Base-by-base conservation (phyloP, 2,113 vertebrate genomes). In the Centropus unirufus region DNA sequence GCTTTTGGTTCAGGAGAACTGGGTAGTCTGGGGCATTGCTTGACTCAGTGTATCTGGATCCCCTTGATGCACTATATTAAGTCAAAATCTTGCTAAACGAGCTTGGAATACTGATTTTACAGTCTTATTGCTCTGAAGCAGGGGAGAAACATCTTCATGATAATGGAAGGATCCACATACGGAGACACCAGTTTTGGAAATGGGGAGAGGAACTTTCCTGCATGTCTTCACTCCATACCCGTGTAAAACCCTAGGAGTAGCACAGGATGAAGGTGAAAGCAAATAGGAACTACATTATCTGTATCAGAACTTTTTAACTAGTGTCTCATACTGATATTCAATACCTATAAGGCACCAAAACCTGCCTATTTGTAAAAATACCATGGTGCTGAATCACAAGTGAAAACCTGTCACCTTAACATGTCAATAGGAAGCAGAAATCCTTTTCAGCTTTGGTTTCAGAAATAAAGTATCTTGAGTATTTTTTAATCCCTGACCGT, bases 121-220 rank as follows among this genome's bases (percentile, higher is more conserved):
- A 40, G 54, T 51, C 52, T 63, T 68, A 52, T 8, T 73, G 34
- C 26, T 79, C 47, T 85, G 79, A 68, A 75, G 11, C 15, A 22
- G 11, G 2, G 5, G 3, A 61, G 14, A 75, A 59, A 55, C 2
- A 24, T 19, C 21, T 73, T 36, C 22, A 29, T 2, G 0, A 4
- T 36, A 49, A 80, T 14, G 26, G 29, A 46, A 8, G 7, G 11
- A 76, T 46, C 20, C 42, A 19, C 5, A 4, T 32, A 20, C 17
- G 58, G 19, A 62, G 36, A 59, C 12, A 47, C 14, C 12, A 34
- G 11, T 26, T 59, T 8, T 81, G 74, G 52, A 74, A 92, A 57
- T 12, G 2, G 4, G 8, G 26, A 68, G 29, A 79, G 26, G 18
- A 83, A 70, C 14, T 58, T 57, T 19, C 17, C 66, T 49, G 5